Evolutionary conservation across 1,140 invertebrate genomes (phyloP), one percentile per base, ranked within the genome.

Genomic region (Nasonia longicornis): DNA sequence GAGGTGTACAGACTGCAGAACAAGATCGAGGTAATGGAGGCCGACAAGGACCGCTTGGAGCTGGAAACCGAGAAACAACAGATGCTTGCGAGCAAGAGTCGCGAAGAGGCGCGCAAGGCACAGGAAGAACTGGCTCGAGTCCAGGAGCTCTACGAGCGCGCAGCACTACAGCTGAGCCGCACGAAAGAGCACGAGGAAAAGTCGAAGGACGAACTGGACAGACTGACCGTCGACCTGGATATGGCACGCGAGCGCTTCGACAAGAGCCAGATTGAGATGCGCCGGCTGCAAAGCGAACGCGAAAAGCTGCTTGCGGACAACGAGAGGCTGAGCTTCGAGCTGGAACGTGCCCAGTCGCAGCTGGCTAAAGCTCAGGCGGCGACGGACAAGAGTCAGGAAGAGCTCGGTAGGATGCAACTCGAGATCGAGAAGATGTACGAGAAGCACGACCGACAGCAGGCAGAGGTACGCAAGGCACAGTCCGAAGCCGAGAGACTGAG

Each of bases 181-280:
- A 94, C 95, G 31, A 97, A 97, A 88, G 97, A 98, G 87, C 93
- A 94, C 84, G 97, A 98, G 91, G 97, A 98, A 83, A 97, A 98
- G 87, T 94, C 95, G 12, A 96, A 97, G 87, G 95, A 96, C 86
- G 96, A 97, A 84, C 92, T 97, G 81, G 96, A 97, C 85, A 92
- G 95, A 84, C 87, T 95, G 76, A 91, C 93, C 82, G 93, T 96
- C 69, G 96, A 97, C 86, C 89, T 96, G 3, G 95, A 96, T 88
- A 96, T 98, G 92, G 93, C 96, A 69, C 93, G 96, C n/a, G 97
- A 98, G 86, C 93, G 96, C 64, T 96, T 96, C 87, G 97, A 98
- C 84, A 98, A 98, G 88, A 92, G 95, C 3, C 96, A 97, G 87
- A 95, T 95, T 66, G 96, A 98, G 87, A 89, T 97, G 42, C 92